Evolutionary conservation across 2,797 vertebrate genomes (phyloP).

Genomic region (Pagetopsis macropterus): DNA sequence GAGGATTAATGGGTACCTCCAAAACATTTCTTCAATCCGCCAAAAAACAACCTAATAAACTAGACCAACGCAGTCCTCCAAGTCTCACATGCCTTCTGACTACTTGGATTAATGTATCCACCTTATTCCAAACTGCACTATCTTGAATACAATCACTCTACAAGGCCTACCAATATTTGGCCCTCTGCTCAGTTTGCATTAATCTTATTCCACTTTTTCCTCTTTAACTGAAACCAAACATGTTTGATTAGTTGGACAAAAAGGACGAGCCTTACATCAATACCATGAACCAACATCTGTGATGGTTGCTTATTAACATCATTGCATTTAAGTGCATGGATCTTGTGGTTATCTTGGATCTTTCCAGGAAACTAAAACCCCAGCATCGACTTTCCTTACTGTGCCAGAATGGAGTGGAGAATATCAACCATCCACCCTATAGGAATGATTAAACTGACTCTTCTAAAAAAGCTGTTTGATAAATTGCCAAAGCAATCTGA

Average conservation of each 20-base stretch:
- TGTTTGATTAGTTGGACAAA: not conserved
- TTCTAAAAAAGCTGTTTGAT: constrained; percentile 32
- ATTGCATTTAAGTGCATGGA: constrained; percentile 13
- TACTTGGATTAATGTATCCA: constrained; percentile 15
- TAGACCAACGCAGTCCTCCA: not conserved
- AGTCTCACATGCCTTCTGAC: constrained; percentile 26
- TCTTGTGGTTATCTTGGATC: constrained; percentile 14
- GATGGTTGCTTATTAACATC: constrained; percentile 20
- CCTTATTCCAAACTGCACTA: constrained; percentile 10
- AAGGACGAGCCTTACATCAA: constrained; percentile 4
- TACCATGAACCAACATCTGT: constrained; percentile 3
- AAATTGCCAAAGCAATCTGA: constrained; percentile 26
- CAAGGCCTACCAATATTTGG: too few species aligned
- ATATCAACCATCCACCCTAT: constrained; percentile 5
- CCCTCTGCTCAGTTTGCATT: constrained; percentile 1
- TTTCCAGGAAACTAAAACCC: not conserved
- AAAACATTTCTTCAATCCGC: constrained; percentile 14
- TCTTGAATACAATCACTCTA: not conserved
- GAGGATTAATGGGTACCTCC: constrained; percentile 5
- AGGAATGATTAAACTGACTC: constrained; percentile 25
- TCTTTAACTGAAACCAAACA: constrained; percentile 26
- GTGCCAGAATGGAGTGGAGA: constrained; percentile 17
- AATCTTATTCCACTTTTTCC: constrained; percentile 19
- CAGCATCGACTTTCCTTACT: not conserved
- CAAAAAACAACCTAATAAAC: not conserved